Evolutionary conservation across 1,140 invertebrate genomes (phyloP).

Genomic region (Ylistrum balloti): DNA sequence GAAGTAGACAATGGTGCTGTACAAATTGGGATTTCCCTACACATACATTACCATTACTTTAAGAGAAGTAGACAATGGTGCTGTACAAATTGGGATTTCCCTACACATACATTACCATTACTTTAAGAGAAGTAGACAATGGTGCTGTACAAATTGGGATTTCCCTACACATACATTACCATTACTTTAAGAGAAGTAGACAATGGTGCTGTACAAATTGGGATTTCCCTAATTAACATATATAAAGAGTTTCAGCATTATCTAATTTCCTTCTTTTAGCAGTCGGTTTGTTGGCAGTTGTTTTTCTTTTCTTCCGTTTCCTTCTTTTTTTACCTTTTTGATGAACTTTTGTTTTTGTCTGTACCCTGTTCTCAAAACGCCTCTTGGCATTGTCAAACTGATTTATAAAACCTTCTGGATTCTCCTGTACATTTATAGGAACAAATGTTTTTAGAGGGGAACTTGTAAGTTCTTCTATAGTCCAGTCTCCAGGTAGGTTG

Average conservation of each 20-base stretch:
- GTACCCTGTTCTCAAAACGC: conserved; percentile 42
- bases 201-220: too few species aligned
- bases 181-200: too few species aligned
- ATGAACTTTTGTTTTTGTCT: conserved; percentile 32
- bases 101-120: too few species aligned
- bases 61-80: too few species aligned
- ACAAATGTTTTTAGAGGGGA: conserved; percentile 55
- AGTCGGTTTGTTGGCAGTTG: background rate
- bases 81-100: too few species aligned
- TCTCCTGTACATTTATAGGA: conserved; percentile 50
- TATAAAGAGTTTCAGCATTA: background rate
- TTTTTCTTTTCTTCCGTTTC: conserved; percentile 25
- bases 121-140: too few species aligned
- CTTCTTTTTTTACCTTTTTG: background rate
- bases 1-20: too few species aligned
- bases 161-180: too few species aligned
- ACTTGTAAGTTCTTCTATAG: conserved; percentile 47
- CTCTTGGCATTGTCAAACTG: conserved; percentile 52
- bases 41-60: too few species aligned
- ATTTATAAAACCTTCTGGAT: conserved; percentile 50
- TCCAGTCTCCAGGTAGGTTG: conserved; percentile 54
- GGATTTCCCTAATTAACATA: background rate
- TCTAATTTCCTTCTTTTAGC: background rate
- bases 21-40: too few species aligned
- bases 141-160: too few species aligned